These are phyloP conservation scores for Tinea trinotella DNA, from an alignment of 2,888 invertebrate genomes.

Conservation along the genomic window DNA sequence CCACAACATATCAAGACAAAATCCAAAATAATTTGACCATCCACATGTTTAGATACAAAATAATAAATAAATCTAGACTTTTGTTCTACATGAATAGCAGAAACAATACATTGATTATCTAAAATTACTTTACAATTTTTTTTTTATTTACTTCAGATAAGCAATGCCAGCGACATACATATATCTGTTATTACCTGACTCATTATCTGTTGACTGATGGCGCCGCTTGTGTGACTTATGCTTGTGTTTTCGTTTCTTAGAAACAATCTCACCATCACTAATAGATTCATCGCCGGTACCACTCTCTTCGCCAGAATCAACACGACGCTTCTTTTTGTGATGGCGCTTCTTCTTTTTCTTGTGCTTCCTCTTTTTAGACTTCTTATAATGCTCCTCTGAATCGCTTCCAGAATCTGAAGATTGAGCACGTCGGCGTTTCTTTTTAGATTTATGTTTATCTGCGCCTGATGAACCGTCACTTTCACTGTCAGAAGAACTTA, in stretches of 20 bases:
- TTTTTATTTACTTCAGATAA: no score
- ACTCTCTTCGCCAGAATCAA: slow-evolving; percentile 40
- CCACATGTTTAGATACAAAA: no score
- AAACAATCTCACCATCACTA: slow-evolving; percentile 54
- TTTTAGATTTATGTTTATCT: slow-evolving; percentile 58
- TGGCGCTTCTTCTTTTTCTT: slow-evolving; percentile 70
- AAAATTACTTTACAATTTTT: no score
- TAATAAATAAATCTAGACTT: no score
- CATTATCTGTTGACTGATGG: slow-evolving; percentile 28
- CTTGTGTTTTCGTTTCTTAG: slow-evolving; percentile 58
- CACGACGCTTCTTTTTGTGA: slow-evolving; percentile 54
- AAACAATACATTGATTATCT: no score
- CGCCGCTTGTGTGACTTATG: slow-evolving; percentile 33
- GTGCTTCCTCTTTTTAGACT: slow-evolving; percentile 57
- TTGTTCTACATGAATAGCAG: no score
- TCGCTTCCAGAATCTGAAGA: slow-evolving; percentile 58
- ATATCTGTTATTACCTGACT: slow-evolving; percentile 36
- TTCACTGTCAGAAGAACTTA: slow-evolving; percentile 56
- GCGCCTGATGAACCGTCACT: slow-evolving; percentile 53
- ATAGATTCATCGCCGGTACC: slow-evolving; percentile 42
- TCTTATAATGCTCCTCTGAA: slow-evolving; percentile 46
- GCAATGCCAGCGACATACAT: no score
- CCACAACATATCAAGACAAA: no score
- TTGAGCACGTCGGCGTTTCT: slow-evolving; percentile 47
- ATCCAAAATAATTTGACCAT: no score